Conservation (phyloP, 1,140 invertebrate genomes). For the Hetaerina americana region DNA sequence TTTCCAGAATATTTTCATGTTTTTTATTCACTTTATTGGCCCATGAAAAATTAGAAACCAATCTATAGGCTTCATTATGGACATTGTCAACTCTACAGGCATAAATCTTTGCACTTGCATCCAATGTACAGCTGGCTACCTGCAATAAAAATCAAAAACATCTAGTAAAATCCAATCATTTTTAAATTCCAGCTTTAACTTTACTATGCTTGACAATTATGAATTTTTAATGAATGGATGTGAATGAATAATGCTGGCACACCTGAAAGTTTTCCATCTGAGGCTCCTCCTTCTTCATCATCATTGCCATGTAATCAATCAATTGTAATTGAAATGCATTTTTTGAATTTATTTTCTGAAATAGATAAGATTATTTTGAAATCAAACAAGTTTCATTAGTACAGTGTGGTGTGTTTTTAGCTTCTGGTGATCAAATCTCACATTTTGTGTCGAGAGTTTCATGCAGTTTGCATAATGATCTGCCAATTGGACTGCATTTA, state of each 20-base stretch:
- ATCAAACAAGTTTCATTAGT: not conserved
- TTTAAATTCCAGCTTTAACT: too few relatives aligned
- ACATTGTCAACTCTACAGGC: constrained; percentile 64
- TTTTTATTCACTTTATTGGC: not conserved
- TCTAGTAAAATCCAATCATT: too few relatives aligned
- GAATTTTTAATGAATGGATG: not conserved
- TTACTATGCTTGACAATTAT: too few relatives aligned
- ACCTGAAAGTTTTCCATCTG: constrained; percentile 51
- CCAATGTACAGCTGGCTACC: constrained; percentile 62
- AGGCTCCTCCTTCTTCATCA: constrained; percentile 48
- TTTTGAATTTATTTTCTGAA: constrained; percentile 66
- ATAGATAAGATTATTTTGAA: constrained; percentile 18
- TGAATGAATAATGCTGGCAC: constrained; percentile 8
- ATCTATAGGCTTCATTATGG: constrained; percentile 59
- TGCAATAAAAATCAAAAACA: too few relatives aligned
- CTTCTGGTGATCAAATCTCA: constrained; percentile 20
- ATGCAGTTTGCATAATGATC: constrained; percentile 53
- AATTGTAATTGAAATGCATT: constrained; percentile 74
- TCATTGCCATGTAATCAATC: constrained; percentile 66
- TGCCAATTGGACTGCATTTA: constrained; percentile 35
- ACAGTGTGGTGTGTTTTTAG: not conserved
- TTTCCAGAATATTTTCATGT: not conserved
- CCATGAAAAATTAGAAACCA: constrained; percentile 25
- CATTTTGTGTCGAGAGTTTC: constrained; percentile 52
- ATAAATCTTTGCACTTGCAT: constrained; percentile 77